These are phyloP conservation scores for Gibbula magus DNA, from an alignment of 2,888 invertebrate species.

Conservation along the genomic window DNA sequence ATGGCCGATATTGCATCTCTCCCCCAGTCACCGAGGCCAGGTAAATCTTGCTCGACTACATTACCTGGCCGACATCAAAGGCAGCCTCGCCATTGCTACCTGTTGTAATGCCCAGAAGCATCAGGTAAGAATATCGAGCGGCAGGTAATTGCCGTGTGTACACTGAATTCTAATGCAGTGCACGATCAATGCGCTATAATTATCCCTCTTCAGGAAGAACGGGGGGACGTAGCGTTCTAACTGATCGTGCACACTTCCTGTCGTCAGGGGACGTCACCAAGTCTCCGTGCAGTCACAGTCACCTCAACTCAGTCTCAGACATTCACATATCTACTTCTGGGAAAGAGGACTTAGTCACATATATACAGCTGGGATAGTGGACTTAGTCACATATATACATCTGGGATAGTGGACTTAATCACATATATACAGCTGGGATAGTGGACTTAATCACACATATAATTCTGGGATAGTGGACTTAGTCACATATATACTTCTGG, in stretches of 20 bases:
- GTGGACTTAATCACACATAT: too few relatives aligned
- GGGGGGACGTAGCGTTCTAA: background rate
- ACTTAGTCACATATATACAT: too few relatives aligned
- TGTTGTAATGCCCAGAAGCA: constrained; percentile 12
- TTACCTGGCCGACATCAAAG: background rate
- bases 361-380: too few relatives aligned
- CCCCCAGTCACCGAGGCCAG: background rate
- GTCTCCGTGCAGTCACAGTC: too few relatives aligned
- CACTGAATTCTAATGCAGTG: constrained; percentile 16
- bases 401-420: too few relatives aligned
- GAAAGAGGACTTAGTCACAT: too few relatives aligned
- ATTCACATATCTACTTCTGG: too few relatives aligned
- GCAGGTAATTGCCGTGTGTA: constrained; percentile 17
- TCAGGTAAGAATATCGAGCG: constrained; percentile 11
- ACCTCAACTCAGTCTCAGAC: too few relatives aligned
- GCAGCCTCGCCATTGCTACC: background rate
- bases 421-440: too few relatives aligned
- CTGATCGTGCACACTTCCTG: background rate
- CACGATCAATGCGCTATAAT: constrained; percentile 4
- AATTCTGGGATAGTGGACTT: too few relatives aligned
- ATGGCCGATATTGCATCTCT: background rate
- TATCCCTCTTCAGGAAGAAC: background rate
- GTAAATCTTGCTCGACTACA: constrained; percentile 1
- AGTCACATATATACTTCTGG: too few relatives aligned
- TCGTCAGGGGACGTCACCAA: background rate